Evolutionary conservation across 2,888 invertebrate genomes (phyloP).

Genomic region (Caenorhabditis sulstoni): DNA sequence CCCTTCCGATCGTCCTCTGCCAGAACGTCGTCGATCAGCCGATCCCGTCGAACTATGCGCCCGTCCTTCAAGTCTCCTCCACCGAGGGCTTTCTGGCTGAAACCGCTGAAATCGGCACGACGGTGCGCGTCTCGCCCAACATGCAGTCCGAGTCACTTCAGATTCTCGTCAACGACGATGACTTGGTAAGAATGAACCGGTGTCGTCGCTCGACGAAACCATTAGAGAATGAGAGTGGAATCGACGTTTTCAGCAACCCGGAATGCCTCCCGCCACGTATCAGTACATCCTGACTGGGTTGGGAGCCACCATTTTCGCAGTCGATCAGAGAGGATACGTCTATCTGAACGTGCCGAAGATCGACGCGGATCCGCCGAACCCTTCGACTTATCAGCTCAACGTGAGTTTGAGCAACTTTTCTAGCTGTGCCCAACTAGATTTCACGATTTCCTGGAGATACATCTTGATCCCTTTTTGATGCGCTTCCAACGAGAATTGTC

Average conservation of each 20-base stretch:
- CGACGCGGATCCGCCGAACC: conserved; percentile 78
- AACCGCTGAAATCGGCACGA: conserved; percentile 78
- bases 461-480: too few relatives aligned
- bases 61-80: conserved; percentile 75
- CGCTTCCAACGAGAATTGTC: too few relatives aligned
- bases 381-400: conserved; percentile 77
- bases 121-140: conserved; percentile 75
- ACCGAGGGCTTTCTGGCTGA: conserved; percentile 78
- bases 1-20: background rate
- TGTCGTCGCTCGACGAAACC: too few relatives aligned
- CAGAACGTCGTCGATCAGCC: conserved; percentile 43
- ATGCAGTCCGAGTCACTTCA: conserved; percentile 75
- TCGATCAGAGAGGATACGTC: conserved; percentile 79
- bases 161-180: conserved; percentile 79
- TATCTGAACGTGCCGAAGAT: conserved; percentile 78
- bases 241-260: conserved; percentile 79
- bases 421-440: too few relatives aligned
- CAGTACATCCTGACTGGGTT: conserved; percentile 80
- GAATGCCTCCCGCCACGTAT: conserved; percentile 80
- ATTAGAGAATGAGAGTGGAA: too few relatives aligned
- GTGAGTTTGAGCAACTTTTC: conserved; percentile 56
- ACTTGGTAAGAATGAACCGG: conserved; percentile 79
- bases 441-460: too few relatives aligned
- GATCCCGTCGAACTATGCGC: conserved; percentile 55
- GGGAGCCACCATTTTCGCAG: conserved; percentile 80